Base-by-base conservation (phyloP, 2,113 vertebrate species). In the Arothron firmamentum region DNA sequence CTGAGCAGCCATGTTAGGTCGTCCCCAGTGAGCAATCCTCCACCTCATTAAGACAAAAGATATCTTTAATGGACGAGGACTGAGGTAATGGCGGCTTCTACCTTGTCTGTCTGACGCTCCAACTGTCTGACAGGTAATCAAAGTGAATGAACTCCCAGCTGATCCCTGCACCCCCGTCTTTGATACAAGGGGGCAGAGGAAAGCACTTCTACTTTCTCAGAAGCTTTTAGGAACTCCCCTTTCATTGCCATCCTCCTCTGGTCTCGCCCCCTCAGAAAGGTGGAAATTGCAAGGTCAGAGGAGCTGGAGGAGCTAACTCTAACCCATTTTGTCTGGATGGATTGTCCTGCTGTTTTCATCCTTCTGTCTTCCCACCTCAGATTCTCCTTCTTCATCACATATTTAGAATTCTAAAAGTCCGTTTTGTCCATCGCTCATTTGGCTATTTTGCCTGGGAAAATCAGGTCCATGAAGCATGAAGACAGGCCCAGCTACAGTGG, bases 121-220 rank as follows among this genome's bases (percentile, higher is more conserved):
- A 62, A 45, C 66, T 67, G 60, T 14, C 53, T 85, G 86, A 80
- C 81, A 77, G 85, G 66, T 74, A 74, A 84, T 83, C 81, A 88
- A 83, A 85, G 74, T 52, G 62, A 80, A 79, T 53, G 59, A 65
- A 74, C 72, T 5, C 49, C 79, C 25, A 19, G 56, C 63, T 85
- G 80, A 77, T 82, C 70, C 70, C 56, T 5, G 63, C 69, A 76
- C 81, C 71, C 56, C 67, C 72, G 74, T 70, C 53, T 84, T 75
- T 74, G 65, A 75, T 78, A 72, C 74, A 75, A 74, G 60, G 53
- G 60, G 52, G 64, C 42, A 60, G 85, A 78, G 86, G 74, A 70
- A 83, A 70, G 80, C 21, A 48, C 16, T 49, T 77, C 59, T 70
- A 31, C 56, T 74, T 65, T 60, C 56, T 62, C 58, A 54, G 38